These are phyloP conservation scores for Gyrodactylus salaris DNA, from an alignment of 1,140 invertebrate species.

Conservation along the genomic window DNA sequence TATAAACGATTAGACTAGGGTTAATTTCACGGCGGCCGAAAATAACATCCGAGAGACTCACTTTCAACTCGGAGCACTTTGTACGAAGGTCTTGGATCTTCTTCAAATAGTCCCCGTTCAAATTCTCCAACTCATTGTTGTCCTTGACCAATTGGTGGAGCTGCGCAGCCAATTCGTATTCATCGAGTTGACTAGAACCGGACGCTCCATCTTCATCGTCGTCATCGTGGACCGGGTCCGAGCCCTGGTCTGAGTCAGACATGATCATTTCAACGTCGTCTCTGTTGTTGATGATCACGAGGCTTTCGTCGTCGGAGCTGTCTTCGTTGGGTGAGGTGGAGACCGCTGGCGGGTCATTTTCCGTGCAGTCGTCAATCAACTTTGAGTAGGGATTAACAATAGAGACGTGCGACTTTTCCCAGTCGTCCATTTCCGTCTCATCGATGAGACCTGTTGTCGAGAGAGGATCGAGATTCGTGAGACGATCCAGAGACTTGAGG, in stretches of 20 bases:
- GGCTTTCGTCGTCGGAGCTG: too few relatives aligned
- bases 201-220: background rate
- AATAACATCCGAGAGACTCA: too few relatives aligned
- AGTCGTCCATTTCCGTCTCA: background rate
- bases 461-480: background rate
- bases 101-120: background rate
- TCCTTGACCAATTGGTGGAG: background rate
- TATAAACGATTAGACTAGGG: too few relatives aligned
- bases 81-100: background rate
- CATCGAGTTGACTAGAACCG: too few relatives aligned
- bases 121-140: background rate
- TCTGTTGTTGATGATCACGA: too few relatives aligned
- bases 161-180: background rate
- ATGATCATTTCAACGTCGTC: background rate
- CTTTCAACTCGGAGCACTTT: background rate
- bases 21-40: too few relatives aligned
- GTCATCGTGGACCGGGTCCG: background rate
- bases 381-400: background rate
- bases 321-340: too few relatives aligned
- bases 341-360: too few relatives aligned
- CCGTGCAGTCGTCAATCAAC: too few relatives aligned
- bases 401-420: background rate
- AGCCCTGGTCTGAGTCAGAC: background rate
- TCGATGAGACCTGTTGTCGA: background rate
- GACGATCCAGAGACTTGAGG: background rate